Percentiles rank a stretch among this genome's conserved stretches.
These are phyloP conservation scores for Acleris laterana DNA, from an alignment of 2,888 invertebrate genomes.

Conservation along the genomic window DNA sequence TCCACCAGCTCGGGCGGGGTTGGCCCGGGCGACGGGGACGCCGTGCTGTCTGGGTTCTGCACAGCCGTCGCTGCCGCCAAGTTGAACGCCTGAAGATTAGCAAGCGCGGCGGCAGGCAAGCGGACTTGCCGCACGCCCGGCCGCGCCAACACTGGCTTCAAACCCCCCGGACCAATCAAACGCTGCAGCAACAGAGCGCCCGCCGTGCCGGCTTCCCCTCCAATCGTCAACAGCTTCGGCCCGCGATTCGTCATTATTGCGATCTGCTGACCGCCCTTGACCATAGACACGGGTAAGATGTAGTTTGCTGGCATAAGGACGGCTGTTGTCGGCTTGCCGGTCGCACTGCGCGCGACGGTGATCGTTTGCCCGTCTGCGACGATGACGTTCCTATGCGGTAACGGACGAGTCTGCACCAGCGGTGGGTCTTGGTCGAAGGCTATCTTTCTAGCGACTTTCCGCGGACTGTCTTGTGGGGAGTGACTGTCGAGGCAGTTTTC, in stretches of 20 bases:
- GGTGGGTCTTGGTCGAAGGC: conserved; percentile 78
- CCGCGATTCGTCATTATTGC: conserved; percentile 89
- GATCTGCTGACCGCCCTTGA: conserved; percentile 89
- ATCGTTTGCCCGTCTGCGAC: conserved; percentile 87
- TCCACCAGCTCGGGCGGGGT: conserved; percentile 72
- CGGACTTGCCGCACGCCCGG: conserved; percentile 84
- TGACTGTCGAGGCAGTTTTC: conserved; percentile 80
- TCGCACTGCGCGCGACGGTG: conserved; percentile 84
- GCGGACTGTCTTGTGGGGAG: conserved; percentile 83
- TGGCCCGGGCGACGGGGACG: conserved; percentile 61
- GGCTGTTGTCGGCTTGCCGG: conserved; percentile 86
- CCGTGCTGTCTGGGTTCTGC: conserved; percentile 68
- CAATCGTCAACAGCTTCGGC: conserved; percentile 79
- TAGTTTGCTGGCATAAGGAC: conserved; percentile 90
- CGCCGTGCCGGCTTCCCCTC: conserved; percentile 79
- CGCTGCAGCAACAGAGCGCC: conserved; percentile 88
- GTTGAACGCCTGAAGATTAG: conserved; percentile 74
- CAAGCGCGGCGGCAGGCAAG: conserved; percentile 73
- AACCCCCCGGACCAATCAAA: conserved; percentile 86
- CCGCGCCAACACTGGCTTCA: conserved; percentile 80
- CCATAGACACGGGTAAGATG: conserved; percentile 88
- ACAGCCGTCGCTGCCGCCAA: conserved; percentile 60
- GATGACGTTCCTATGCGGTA: conserved; percentile 83
- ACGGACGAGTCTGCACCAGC: conserved; percentile 57
- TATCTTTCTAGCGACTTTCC: conserved; percentile 74